Percentiles rank a stretch among this genome's conserved stretches.
Evolutionary conservation across 2,113 vertebrate genomes (phyloP).

Genomic region (Poeciliopsis occidentalis): DNA sequence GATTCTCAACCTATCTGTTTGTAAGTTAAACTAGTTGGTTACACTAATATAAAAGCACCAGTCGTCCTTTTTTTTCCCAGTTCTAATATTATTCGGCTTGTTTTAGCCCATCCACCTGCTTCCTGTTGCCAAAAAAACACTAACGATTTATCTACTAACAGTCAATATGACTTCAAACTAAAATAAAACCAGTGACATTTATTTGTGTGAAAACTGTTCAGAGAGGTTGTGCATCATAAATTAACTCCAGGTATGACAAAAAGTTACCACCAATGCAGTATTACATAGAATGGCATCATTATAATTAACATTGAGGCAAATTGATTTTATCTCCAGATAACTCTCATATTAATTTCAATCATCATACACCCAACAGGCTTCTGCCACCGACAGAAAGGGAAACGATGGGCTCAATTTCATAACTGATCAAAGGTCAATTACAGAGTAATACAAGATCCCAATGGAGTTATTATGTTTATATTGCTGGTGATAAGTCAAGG

Average conservation of each 20-base stretch:
- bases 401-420: slow-evolving; percentile 66
- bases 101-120: no score
- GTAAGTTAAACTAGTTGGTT: no score
- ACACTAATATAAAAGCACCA: no score
- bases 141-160: no score
- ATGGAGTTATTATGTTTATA: slow-evolving; percentile 69
- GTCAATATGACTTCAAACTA: neutral
- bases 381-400: slow-evolving; percentile 42
- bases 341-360: slow-evolving; percentile 43
- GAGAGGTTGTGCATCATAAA: neutral
- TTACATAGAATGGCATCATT: neutral
- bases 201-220: neutral
- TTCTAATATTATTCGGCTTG: no score
- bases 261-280: neutral
- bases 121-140: no score
- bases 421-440: slow-evolving; percentile 71
- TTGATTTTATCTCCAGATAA: slow-evolving; percentile 10
- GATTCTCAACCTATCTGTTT: no score
- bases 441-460: slow-evolving; percentile 60
- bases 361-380: slow-evolving; percentile 37
- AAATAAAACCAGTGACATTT: neutral
- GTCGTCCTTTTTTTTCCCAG: no score
- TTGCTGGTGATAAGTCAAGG: slow-evolving; percentile 63
- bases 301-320: slow-evolving; percentile 21
- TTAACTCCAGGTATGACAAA: neutral